These are phyloP conservation scores for Drosophila subquinaria DNA, from an alignment of 2,888 invertebrate species.

Conservation along the genomic window DNA sequence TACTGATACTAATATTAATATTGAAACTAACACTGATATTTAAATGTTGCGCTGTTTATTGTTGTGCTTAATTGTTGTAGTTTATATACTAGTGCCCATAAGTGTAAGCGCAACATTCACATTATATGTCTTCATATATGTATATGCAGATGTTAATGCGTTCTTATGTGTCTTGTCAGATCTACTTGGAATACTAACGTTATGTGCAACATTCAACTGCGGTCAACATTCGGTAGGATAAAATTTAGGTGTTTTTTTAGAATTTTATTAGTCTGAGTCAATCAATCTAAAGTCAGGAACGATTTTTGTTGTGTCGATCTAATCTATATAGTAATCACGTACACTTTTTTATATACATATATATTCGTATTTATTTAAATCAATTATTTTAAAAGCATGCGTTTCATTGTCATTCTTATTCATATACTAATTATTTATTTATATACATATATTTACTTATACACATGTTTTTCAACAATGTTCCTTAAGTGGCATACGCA, in stretches of 20 bases:
- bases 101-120: conserved; percentile 24
- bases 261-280: conserved; percentile 59
- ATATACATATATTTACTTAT: conserved; percentile 26
- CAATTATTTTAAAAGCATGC: conserved; percentile 27
- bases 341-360: conserved; percentile 28
- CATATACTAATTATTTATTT: conserved; percentile 37
- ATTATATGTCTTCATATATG: conserved; percentile 10
- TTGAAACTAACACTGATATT: conserved; percentile 43
- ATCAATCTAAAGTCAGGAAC: conserved; percentile 45
- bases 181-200: conserved; percentile 28
- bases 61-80: conserved; percentile 62
- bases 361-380: conserved; percentile 34
- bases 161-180: conserved; percentile 1
- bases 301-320: conserved; percentile 33
- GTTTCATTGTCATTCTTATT: conserved; percentile 44
- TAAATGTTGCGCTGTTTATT: conserved; percentile 57
- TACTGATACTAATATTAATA: conserved; percentile 44
- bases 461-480: conserved; percentile 45
- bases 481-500: conserved; percentile 55
- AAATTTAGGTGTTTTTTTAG: conserved; percentile 44
- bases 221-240: conserved; percentile 44
- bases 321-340: conserved; percentile 40
- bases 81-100: conserved; percentile 23
- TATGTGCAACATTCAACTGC: conserved; percentile 52
- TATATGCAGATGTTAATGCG: conserved; percentile 12